Conservation (phyloP, 2,888 invertebrate genomes). For the Oxystoma pomonae region DNA sequence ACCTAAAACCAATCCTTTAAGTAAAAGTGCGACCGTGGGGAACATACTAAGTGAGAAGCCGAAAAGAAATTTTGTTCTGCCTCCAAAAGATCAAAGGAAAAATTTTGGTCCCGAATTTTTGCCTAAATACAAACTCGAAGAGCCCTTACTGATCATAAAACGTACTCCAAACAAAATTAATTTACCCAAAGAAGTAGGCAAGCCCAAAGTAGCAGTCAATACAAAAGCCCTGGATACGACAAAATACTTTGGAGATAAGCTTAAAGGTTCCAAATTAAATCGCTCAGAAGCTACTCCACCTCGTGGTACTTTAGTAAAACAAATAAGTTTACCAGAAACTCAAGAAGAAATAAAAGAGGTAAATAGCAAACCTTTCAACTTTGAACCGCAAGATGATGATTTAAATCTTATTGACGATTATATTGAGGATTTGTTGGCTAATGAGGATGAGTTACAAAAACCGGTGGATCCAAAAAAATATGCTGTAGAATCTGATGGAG, state of each 20-base stretch:
- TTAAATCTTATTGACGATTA: slow-evolving; percentile 44
- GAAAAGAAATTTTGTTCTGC: slow-evolving; percentile 40
- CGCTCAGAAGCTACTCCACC: slow-evolving; percentile 30
- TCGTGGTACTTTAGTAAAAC: slow-evolving; percentile 32
- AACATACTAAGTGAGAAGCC: slow-evolving; percentile 25
- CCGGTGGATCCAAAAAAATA: slow-evolving; percentile 40
- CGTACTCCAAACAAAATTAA: slow-evolving; percentile 47
- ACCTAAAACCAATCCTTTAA: slow-evolving; percentile 23
- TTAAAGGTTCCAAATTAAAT: slow-evolving; percentile 14
- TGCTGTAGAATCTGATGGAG: slow-evolving; percentile 23
- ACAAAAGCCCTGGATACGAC: slow-evolving; percentile 39
- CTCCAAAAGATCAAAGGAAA: slow-evolving; percentile 37
- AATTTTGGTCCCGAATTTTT: slow-evolving; percentile 43
- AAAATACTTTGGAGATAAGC: slow-evolving; percentile 44
- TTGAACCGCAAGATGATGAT: slow-evolving; percentile 46
- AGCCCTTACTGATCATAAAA: slow-evolving; percentile 45
- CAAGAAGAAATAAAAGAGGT: slow-evolving; percentile 25
- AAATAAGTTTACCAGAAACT: slow-evolving; percentile 39
- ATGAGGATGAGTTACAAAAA: slow-evolving; percentile 45
- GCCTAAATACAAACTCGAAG: slow-evolving; percentile 37
- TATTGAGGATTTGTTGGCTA: slow-evolving; percentile 44
- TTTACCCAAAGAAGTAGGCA: slow-evolving; percentile 43
- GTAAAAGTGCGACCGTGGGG: slow-evolving; percentile 34
- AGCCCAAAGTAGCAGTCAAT: slow-evolving; percentile 45
- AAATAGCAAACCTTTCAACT: slow-evolving; percentile 39